Percentiles rank a stretch among this genome's conserved stretches.
Conservation (phyloP, 2,888 invertebrate species). For the Lacanobia oleracea region DNA sequence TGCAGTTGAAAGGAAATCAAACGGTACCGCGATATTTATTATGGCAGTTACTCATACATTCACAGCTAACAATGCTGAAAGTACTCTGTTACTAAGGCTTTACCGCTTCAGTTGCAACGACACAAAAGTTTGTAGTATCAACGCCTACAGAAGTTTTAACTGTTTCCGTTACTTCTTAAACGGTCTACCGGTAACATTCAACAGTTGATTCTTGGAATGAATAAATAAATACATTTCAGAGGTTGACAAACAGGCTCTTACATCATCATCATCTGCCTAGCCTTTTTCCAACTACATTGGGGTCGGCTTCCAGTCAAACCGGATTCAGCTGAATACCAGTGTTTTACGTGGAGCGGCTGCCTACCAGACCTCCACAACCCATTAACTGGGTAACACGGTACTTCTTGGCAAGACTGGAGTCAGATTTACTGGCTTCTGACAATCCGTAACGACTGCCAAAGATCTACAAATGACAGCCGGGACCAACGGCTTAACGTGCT, state of each 20-base stretch:
- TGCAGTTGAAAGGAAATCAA: conserved; percentile 26
- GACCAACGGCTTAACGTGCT: no score
- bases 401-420: no score
- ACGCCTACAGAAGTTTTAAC: conserved; percentile 32
- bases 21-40: conserved; percentile 48
- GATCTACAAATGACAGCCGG: no score
- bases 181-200: conserved; percentile 5
- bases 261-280: no score
- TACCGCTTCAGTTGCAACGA: conserved; percentile 24
- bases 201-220: conserved; percentile 20
- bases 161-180: conserved; percentile 36
- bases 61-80: conserved; percentile 27
- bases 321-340: no score
- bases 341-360: no score
- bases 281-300: no score
- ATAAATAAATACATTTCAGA: conserved; percentile 19
- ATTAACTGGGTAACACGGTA: no score
- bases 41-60: conserved; percentile 38
- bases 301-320: no score
- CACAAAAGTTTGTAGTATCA: conserved; percentile 33
- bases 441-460: no score
- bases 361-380: no score
- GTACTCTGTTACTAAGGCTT: conserved; percentile 24
- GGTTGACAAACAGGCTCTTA: conserved; percentile 5
- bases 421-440: no score